Conservation (phyloP, 2,888 invertebrate species). For the Sthenelais limicola region DNA sequence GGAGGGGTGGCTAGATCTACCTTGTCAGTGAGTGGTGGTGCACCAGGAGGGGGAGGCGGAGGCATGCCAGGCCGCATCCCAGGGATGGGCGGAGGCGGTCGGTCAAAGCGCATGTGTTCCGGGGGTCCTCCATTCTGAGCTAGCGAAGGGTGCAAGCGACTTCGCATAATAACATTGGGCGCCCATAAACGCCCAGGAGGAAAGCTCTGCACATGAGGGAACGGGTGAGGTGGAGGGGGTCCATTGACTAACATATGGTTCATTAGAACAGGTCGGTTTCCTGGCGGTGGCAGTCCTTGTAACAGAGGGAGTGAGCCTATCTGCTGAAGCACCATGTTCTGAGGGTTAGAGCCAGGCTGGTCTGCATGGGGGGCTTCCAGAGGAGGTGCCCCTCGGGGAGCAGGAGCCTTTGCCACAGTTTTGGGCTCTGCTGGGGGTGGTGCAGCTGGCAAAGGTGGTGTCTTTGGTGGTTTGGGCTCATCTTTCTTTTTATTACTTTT, state of each 20-base stretch:
- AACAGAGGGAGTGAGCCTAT: constrained; percentile 26
- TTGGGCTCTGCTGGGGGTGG: not conserved
- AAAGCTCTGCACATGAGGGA: constrained; percentile 51
- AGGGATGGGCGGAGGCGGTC: constrained; percentile 4
- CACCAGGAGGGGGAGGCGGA: constrained; percentile 26
- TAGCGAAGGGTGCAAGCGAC: not conserved
- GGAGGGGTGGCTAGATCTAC: constrained; percentile 44
- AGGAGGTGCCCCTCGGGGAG: not conserved
- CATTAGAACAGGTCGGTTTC: constrained; percentile 49
- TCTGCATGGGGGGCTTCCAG: not conserved
- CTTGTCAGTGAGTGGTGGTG: not conserved
- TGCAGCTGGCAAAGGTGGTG: constrained; percentile 20
- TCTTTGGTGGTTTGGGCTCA: constrained; percentile 24
- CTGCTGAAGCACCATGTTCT: constrained; percentile 29
- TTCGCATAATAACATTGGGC: constrained; percentile 31
- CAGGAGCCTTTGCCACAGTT: constrained; percentile 1
- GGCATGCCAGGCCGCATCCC: constrained; percentile 27
- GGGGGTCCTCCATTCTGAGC: constrained; percentile 38
- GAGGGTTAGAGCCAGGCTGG: constrained; percentile 11
- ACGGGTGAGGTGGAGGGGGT: constrained; percentile 51
- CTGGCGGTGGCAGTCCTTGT: constrained; percentile 19
- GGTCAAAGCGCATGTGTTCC: constrained; percentile 18
- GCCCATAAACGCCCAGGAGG: constrained; percentile 47
- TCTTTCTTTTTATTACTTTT: constrained; percentile 4
- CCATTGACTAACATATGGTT: constrained; percentile 56